Conservation (phyloP, 1,140 invertebrate genomes). For the Drosophila elegans region DNA sequence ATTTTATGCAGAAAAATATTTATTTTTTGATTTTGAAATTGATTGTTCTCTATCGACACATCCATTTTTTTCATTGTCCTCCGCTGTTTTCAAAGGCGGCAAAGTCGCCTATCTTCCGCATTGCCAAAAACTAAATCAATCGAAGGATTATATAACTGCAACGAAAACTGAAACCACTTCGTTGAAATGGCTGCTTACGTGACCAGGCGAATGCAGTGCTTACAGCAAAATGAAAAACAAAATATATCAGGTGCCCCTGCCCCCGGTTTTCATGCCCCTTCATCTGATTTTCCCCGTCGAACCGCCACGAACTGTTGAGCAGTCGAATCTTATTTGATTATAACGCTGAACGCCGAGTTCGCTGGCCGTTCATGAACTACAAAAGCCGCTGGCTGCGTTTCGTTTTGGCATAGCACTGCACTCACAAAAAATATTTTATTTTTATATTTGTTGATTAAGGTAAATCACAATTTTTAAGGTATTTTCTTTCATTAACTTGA, state of each 20-base stretch:
- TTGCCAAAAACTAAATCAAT: conserved; percentile 57
- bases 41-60: neutral
- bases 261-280: neutral
- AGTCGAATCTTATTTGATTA: conserved; percentile 62
- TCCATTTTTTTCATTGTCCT: conserved; percentile 1
- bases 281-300: conserved; percentile 7
- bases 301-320: conserved; percentile 12
- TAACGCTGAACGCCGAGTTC: conserved; percentile 55
- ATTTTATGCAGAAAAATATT: too few species aligned
- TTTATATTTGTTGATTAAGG: too few species aligned
- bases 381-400: conserved; percentile 66
- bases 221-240: conserved; percentile 29
- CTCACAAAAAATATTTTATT: conserved; percentile 12
- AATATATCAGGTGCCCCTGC: conserved; percentile 11
- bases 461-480: too few species aligned
- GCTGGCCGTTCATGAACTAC: conserved; percentile 75
- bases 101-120: conserved; percentile 48
- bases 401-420: conserved; percentile 43
- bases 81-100: neutral
- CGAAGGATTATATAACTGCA: conserved; percentile 18
- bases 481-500: too few species aligned
- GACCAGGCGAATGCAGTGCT: conserved; percentile 44
- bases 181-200: conserved; percentile 61
- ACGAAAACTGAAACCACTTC: conserved; percentile 7
- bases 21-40: neutral